These are phyloP conservation scores for Caenorhabditis sp. DNA, from an alignment of 2,888 invertebrate species.

Conservation along the genomic window DNA sequence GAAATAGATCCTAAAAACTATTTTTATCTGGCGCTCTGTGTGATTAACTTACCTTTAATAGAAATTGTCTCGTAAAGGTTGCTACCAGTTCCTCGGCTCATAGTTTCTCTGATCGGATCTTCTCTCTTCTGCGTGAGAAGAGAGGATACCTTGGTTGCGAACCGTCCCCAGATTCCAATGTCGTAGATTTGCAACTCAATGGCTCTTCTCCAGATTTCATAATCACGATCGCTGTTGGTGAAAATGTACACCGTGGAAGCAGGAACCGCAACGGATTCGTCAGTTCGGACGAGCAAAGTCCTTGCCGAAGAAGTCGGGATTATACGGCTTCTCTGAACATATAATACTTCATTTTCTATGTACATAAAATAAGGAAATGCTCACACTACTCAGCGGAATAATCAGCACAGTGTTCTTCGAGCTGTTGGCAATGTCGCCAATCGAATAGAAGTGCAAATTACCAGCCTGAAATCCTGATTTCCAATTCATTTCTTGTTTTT, in stretches of 20 bases:
- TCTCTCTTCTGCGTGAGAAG: constrained; percentile 61
- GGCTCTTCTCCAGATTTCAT: constrained; percentile 63
- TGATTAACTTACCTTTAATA: constrained; percentile 45
- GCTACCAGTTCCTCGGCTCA: constrained; percentile 62
- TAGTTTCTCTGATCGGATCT: constrained; percentile 63
- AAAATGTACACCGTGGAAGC: constrained; percentile 53
- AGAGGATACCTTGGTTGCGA: constrained; percentile 57
- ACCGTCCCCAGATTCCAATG: constrained; percentile 66
- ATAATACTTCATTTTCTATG: not conserved
- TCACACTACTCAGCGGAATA: constrained; percentile 59
- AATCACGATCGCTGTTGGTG: constrained; percentile 54
- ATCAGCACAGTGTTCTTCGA: constrained; percentile 55
- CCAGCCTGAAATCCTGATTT: constrained; percentile 67
- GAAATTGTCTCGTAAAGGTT: constrained; percentile 67
- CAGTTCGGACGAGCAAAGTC: constrained; percentile 54
- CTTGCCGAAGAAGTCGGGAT: constrained; percentile 49
- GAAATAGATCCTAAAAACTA: constrained; percentile 43
- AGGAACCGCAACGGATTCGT: constrained; percentile 51
- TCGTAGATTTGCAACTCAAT: constrained; percentile 65
- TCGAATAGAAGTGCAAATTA: constrained; percentile 57
- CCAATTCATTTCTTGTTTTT: too few relatives aligned
- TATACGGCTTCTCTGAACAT: constrained; percentile 59
- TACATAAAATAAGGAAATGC: not conserved
- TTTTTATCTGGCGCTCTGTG: not conserved
- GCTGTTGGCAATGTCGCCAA: constrained; percentile 53